Evolutionary conservation across 2,113 vertebrate species (phyloP), one percentile per base, ranked within the genome.

Genomic region (Corythornis cristatus): DNA sequence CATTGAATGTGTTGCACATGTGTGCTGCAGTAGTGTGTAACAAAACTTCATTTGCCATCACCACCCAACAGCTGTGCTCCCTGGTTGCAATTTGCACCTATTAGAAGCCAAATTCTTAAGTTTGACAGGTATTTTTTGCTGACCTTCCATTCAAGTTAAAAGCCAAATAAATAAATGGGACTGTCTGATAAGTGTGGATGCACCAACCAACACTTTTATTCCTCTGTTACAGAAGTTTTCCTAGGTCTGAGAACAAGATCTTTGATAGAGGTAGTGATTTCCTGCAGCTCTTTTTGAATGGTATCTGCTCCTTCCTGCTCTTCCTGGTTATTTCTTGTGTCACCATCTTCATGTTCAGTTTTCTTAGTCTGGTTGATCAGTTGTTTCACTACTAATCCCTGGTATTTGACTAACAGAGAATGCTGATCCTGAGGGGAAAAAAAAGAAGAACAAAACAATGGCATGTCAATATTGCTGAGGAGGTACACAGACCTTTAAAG

Each of bases 311-410:
- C 95, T 75, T 98, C 98, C 72, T 98, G 97, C 48, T 97, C 92
- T 53, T 96, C 93, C 23, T 51, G 67, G 56, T 97, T 96, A n/a
- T 93, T 92, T 86, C 92, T 78, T 76, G 89, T 72, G 33, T 96
- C 93, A 43, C 97, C 83, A n/a, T 96, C 97, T 46, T 76, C 97
- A 12, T 97, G 97, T 56, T 98, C 98, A 78, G 91, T 96, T 93
- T 98, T 98, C 95, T 98, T 98, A 83, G 96, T 98, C 66, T 99
- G 98, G 83, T 90, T 98, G 61, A 99, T 97, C 95, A 99, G 87
- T 58, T 98, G 98, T 92, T 99, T 99, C 94, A 99, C 99, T 90
- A 99, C 99, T 96, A 99, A 97, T 66, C 97, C 96, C 87, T 99
- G 99, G 91, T 98, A 99, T 54, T 97, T 95, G 21, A 98, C 96